These are phyloP conservation scores for Cheilosia vulpina DNA, from an alignment of 2,888 invertebrate genomes.

Conservation along the genomic window DNA sequence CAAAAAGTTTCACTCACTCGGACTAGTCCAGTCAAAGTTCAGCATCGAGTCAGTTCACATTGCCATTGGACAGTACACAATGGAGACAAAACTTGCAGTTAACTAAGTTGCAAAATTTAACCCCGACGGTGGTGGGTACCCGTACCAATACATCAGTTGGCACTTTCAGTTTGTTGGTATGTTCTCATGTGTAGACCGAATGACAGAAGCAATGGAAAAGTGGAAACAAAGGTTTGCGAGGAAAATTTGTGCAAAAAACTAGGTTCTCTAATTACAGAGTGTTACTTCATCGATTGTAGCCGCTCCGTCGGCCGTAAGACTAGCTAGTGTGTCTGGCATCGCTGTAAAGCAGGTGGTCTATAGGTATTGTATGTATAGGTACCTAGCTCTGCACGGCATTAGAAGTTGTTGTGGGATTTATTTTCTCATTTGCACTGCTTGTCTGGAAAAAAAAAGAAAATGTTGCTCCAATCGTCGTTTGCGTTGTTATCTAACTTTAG, in stretches of 20 bases:
- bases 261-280: constrained; percentile 71
- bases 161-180: constrained; percentile 38
- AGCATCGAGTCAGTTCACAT: constrained; percentile 34
- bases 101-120: constrained; percentile 17
- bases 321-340: neutral
- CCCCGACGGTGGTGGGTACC: neutral
- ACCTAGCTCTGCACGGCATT: constrained; percentile 30
- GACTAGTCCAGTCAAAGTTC: constrained; percentile 44
- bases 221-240: constrained; percentile 47
- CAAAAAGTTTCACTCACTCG: constrained; percentile 21
- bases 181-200: constrained; percentile 37
- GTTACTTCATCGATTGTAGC: constrained; percentile 64
- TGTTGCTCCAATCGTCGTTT: constrained; percentile 23
- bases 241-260: constrained; percentile 53
- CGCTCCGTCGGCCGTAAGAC: constrained; percentile 32
- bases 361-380: constrained; percentile 5
- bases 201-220: constrained; percentile 30
- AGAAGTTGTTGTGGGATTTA: constrained; percentile 38
- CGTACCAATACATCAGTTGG: constrained; percentile 36
- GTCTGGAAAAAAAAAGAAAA: constrained; percentile 1
- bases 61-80: neutral
- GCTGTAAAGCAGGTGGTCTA: neutral
- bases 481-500: constrained; percentile 8
- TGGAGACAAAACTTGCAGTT: neutral
- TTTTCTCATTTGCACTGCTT: constrained; percentile 26